A percentile compares a stretch with the other conserved stretches of the same genome.
Conservation (phyloP, 2,888 invertebrate species). For the Amiota minor region DNA sequence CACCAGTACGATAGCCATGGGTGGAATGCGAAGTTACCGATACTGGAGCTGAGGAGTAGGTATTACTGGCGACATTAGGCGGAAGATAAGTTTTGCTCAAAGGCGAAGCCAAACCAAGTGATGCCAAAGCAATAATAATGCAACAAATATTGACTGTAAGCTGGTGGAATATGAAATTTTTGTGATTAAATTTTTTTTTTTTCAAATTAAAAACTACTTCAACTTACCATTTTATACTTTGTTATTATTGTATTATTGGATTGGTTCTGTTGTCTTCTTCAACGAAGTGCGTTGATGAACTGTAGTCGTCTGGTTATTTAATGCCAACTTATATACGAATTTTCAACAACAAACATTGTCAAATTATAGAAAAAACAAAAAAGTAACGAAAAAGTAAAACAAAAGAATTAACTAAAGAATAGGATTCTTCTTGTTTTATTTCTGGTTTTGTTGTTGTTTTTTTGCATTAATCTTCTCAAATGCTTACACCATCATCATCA, state of each 20-base stretch:
- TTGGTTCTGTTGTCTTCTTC: slow-evolving; percentile 24
- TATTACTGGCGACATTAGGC: slow-evolving; percentile 41
- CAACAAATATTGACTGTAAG: slow-evolving; percentile 42
- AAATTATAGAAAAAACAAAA: slow-evolving; percentile 29
- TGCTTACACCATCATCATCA: no score
- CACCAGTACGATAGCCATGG: no score
- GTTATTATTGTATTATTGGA: neutral
- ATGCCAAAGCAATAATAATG: slow-evolving; percentile 43
- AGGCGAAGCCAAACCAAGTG: slow-evolving; percentile 45
- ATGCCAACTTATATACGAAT: slow-evolving; percentile 54
- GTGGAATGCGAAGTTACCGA: slow-evolving; percentile 28
- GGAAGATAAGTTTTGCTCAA: slow-evolving; percentile 56
- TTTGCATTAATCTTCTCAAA: neutral
- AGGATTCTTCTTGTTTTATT: slow-evolving; percentile 8
- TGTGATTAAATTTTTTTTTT: no score
- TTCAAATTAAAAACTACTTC: neutral
- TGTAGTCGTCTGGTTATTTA: slow-evolving; percentile 48
- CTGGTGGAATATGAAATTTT: slow-evolving; percentile 30
- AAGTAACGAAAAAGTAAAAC: slow-evolving; percentile 39
- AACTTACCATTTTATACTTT: slow-evolving; percentile 49
- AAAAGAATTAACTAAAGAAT: slow-evolving; percentile 18
- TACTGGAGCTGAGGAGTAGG: slow-evolving; percentile 26
- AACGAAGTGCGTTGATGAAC: slow-evolving; percentile 39
- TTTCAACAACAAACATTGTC: slow-evolving; percentile 25
- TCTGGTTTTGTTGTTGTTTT: neutral